Conservation (phyloP, 2,888 invertebrate species). For the Drosophila hamatofila region DNA sequence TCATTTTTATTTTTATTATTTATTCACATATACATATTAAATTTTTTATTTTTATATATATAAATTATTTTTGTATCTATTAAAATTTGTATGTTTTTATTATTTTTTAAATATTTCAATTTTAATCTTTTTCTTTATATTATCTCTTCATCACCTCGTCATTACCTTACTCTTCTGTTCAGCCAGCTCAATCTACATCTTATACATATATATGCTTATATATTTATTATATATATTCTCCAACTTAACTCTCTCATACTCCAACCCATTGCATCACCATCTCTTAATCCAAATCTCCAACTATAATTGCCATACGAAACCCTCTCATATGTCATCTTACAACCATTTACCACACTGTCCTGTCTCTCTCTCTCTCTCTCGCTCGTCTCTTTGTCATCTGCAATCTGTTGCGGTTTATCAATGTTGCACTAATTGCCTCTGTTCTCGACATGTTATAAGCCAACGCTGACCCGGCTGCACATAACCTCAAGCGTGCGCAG, state of each 20-base stretch:
- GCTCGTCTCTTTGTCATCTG: neutral
- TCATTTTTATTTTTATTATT: too few relatives aligned
- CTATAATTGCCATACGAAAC: neutral
- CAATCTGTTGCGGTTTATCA: constrained; percentile 44
- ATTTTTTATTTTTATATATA: too few relatives aligned
- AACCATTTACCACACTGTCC: neutral
- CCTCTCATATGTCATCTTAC: neutral
- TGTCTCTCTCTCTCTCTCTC: neutral
- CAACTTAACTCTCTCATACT: too few relatives aligned
- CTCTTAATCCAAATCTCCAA: neutral
- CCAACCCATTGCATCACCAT: neutral
- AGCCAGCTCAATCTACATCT: neutral
- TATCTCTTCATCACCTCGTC: too few relatives aligned
- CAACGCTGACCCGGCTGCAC: constrained; percentile 34
- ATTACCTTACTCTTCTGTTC: too few relatives aligned
- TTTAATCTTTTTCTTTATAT: too few relatives aligned
- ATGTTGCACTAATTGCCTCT: constrained; percentile 62
- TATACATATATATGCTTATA: neutral
- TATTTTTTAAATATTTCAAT: too few relatives aligned
- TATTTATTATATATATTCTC: neutral
- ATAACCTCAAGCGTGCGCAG: constrained; percentile 51
- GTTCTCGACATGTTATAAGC: constrained; percentile 46
- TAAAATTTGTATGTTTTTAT: too few relatives aligned
- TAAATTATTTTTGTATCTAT: too few relatives aligned
- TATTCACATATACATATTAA: too few relatives aligned